These are phyloP conservation scores for Argyrosomus japonicus DNA, from an alignment of 2,113 vertebrate species.

Conservation along the genomic window DNA sequence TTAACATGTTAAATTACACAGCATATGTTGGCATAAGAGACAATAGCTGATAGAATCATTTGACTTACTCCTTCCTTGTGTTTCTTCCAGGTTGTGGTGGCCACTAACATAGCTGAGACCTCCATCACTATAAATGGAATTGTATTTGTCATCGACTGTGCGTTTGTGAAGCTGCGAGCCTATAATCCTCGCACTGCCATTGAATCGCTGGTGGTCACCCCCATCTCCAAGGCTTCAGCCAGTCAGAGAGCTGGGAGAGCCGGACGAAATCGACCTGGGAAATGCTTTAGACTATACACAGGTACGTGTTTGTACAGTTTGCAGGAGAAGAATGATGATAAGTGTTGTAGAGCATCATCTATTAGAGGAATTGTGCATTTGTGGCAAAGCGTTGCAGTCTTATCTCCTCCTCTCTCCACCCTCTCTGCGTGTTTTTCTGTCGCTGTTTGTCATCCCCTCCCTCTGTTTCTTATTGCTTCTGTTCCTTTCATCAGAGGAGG, in stretches of 20 bases:
- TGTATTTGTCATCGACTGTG: slow-evolving; percentile 94
- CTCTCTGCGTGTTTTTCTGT: slow-evolving; percentile 2
- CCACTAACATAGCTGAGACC: slow-evolving; percentile 98
- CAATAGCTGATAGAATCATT: background rate
- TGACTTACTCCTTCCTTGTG: background rate
- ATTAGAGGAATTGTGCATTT: background rate
- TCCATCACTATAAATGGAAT: slow-evolving; percentile 96
- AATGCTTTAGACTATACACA: slow-evolving; percentile 96
- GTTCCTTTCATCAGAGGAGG: slow-evolving; percentile 89
- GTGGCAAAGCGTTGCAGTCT: background rate
- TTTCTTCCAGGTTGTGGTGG: slow-evolving; percentile 91
- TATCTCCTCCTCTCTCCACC: background rate
- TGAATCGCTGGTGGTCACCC: slow-evolving; percentile 95
- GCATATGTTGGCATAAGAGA: no score
- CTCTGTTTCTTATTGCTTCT: slow-evolving; percentile 19
- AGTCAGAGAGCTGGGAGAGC: slow-evolving; percentile 94
- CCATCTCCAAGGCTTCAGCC: slow-evolving; percentile 96
- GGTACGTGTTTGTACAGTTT: slow-evolving; percentile 77
- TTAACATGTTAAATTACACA: no score
- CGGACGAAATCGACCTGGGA: slow-evolving; percentile 93
- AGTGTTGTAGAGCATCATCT: background rate
- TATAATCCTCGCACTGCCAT: slow-evolving; percentile 95
- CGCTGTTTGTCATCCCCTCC: background rate
- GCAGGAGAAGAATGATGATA: background rate
- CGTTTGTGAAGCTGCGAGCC: slow-evolving; percentile 95